These are phyloP conservation scores for Enteromius viviparus DNA, from an alignment of 2,797 vertebrate genomes.

Conservation along the genomic window DNA sequence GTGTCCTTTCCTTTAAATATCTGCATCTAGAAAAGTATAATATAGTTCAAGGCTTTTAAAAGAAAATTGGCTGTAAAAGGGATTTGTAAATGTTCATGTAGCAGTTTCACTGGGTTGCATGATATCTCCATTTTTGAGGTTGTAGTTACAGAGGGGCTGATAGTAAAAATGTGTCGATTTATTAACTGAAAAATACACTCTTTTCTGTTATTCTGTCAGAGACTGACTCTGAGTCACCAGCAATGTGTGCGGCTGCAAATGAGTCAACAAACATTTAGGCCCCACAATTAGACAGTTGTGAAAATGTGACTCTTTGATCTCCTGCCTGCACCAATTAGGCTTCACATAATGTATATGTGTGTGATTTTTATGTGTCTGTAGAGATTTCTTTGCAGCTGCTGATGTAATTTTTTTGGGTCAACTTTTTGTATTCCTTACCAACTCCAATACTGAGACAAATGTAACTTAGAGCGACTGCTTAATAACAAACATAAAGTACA, in stretches of 20 bases:
- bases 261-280: constrained; percentile 1
- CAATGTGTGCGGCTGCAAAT: constrained; percentile 14
- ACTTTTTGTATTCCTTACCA: constrained; percentile 1
- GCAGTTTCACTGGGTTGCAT: neutral
- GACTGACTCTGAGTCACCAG: neutral
- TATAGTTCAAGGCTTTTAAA: neutral
- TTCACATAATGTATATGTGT: constrained; percentile 43
- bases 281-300: constrained; percentile 33
- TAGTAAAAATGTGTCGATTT: neutral
- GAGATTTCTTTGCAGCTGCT: constrained; percentile 18
- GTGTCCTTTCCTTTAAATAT: neutral
- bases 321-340: constrained; percentile 16
- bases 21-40: neutral
- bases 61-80: no score
- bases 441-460: constrained; percentile 35
- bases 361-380: constrained; percentile 37
- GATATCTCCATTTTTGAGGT: neutral
- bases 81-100: neutral
- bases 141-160: neutral
- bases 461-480: constrained; percentile 30
- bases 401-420: constrained; percentile 28
- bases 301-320: constrained; percentile 33
- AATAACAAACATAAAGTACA: constrained; percentile 3
- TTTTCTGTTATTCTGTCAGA: constrained; percentile 58
- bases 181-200: neutral